Evolutionary conservation across 1,140 invertebrate genomes (phyloP).

Genomic region (Drosophila repleta): DNA sequence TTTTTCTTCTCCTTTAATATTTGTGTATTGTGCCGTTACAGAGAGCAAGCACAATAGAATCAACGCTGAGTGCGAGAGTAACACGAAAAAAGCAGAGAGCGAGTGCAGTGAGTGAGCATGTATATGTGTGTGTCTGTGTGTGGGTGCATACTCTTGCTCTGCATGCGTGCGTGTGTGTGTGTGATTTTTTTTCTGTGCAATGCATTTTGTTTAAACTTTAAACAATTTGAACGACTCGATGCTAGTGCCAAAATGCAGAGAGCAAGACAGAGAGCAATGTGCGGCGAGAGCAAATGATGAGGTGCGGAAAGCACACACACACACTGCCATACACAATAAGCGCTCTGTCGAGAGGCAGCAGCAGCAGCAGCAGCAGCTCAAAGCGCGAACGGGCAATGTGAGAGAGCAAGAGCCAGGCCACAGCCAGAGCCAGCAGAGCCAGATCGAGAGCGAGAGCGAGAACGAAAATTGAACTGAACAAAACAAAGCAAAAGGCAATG

Average conservation of each 20-base stretch:
- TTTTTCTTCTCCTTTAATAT: slow-evolving; percentile 14
- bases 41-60: slow-evolving; percentile 35
- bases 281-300: slow-evolving; percentile 10
- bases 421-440: no score
- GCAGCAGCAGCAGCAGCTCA: slow-evolving; percentile 1
- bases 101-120: neutral
- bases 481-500: slow-evolving; percentile 35
- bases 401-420: no score
- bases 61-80: slow-evolving; percentile 21
- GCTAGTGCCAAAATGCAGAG: slow-evolving; percentile 11
- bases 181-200: slow-evolving; percentile 2
- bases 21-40: slow-evolving; percentile 28
- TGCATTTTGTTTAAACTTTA: slow-evolving; percentile 68
- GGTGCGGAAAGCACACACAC: slow-evolving; percentile 8
- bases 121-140: neutral
- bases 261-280: slow-evolving; percentile 17
- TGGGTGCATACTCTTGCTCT: slow-evolving; percentile 1
- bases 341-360: slow-evolving; percentile 7
- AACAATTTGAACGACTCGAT: slow-evolving; percentile 52
- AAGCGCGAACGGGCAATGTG: slow-evolving; percentile 1
- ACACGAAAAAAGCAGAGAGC: neutral
- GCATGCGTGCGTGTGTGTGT: slow-evolving; percentile 19
- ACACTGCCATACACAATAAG: neutral
- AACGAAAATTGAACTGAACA: slow-evolving; percentile 21
- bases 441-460: neutral